Evolutionary conservation across 1,140 invertebrate species (phyloP).

Genomic region (Triops longicaudatus): DNA sequence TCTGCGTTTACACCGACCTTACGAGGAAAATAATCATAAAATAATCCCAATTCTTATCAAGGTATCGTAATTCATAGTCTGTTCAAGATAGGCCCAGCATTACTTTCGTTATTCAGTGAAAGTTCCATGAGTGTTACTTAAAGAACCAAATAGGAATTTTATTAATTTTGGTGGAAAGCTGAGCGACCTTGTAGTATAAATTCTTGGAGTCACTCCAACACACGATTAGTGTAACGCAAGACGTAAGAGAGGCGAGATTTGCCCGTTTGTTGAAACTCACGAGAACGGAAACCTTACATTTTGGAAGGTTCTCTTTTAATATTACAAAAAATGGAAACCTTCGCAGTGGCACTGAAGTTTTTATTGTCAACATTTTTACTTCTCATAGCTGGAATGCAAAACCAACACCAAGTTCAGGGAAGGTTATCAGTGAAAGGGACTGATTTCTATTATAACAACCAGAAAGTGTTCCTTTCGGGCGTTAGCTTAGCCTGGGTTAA

Average conservation of each 20-base stretch:
- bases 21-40: too few species aligned
- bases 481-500: constrained; percentile 41
- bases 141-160: neutral
- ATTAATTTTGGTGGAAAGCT: neutral
- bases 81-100: too few species aligned
- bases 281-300: neutral
- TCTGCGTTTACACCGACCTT: too few species aligned
- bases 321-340: neutral
- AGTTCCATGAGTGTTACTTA: neutral
- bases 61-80: too few species aligned
- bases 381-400: neutral
- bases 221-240: neutral
- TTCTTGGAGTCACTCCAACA: neutral
- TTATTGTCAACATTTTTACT: neutral
- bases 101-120: too few species aligned
- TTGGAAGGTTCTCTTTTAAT: neutral
- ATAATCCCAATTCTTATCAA: too few species aligned
- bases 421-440: constrained; percentile 16
- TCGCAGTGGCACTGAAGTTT: neutral
- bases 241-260: neutral
- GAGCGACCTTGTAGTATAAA: neutral
- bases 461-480: constrained; percentile 40
- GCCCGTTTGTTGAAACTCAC: too few species aligned
- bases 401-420: neutral
- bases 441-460: constrained; percentile 31